Evolutionary conservation across 2,888 invertebrate genomes (phyloP), one percentile per base, ranked within the genome.

Genomic region (Zygaena filipendulae): DNA sequence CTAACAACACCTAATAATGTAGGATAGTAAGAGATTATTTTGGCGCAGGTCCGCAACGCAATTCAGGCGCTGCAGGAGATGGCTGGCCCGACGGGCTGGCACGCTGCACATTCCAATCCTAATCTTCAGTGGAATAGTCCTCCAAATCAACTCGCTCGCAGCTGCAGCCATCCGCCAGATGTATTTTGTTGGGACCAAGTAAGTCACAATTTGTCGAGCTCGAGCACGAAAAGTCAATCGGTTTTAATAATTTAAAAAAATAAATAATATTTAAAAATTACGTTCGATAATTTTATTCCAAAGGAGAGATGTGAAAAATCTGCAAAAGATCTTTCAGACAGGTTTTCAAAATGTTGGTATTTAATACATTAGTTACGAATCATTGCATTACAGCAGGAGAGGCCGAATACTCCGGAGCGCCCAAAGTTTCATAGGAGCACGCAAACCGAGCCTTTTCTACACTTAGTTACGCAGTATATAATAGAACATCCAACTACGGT

Each of bases 41-140:
- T n/a, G n/a, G n/a, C n/a, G n/a, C 45, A 92, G 88, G 91, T 92
- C 26, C 83, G 91, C 21, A 87, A 88, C 56, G 92, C 92, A 5
- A 91, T 92, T 38, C 91, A 92, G 51, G 91, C 91, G 0, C 71
- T 92, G 11, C 92, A 92, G 61, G 91, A 90, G 60, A 86, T 92
- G 83, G 85, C 90, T 4, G 87, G 87, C 3, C 87, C 87, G 1
- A 66, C 81, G 11, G 82, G 77, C 20, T 84, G 84, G 67, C 86
- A 85, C 52, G 86, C 91, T 7, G 90, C 90, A n/a, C 90, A 89
- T 54, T 92, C 92, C 34, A 92, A 92, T 56, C 92, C 92, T 3
- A 92, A 89, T 53, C 81, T 90, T 19, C 85, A 87, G 38, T 84
- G 64, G 71, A 83, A 68, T 42, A 74, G 74, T 27, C 81, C 60